Conservation (phyloP, 2,797 vertebrate species). For the Rhincodon typus region DNA sequence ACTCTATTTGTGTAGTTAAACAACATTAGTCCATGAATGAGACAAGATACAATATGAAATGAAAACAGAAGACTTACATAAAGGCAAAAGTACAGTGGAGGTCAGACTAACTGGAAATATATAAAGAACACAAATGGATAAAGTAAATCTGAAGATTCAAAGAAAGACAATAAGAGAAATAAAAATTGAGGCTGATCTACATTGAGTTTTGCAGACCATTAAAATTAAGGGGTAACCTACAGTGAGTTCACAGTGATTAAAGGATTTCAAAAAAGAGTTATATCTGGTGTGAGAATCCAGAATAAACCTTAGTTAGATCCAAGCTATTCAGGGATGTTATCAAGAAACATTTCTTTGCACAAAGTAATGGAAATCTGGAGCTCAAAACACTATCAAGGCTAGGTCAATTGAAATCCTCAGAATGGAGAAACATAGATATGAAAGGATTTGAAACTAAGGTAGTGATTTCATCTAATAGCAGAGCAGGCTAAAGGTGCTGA, state of each 20-base stretch:
- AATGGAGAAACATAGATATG: background rate
- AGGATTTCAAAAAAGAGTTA: background rate
- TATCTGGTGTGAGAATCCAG: background rate
- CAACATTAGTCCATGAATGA: too few species aligned
- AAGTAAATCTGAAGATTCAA: background rate
- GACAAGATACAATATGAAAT: background rate
- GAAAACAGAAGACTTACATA: background rate
- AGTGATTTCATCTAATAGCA: background rate
- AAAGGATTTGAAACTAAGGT: background rate
- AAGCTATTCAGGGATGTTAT: background rate
- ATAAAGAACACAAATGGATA: background rate
- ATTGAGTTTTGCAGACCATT: background rate
- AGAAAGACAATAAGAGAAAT: background rate
- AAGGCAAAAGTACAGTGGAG: background rate
- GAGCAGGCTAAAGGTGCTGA: background rate
- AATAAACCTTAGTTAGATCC: background rate
- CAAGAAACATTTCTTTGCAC: background rate
- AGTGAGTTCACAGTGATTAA: background rate
- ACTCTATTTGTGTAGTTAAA: too few species aligned
- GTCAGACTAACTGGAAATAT: too few species aligned
- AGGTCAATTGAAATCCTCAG: background rate
- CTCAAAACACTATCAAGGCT: background rate
- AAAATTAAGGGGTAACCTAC: background rate
- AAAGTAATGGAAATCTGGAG: background rate
- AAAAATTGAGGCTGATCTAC: background rate